Evolutionary conservation across 2,113 vertebrate genomes (phyloP).

Genomic region (Petaurus breviceps): DNA sequence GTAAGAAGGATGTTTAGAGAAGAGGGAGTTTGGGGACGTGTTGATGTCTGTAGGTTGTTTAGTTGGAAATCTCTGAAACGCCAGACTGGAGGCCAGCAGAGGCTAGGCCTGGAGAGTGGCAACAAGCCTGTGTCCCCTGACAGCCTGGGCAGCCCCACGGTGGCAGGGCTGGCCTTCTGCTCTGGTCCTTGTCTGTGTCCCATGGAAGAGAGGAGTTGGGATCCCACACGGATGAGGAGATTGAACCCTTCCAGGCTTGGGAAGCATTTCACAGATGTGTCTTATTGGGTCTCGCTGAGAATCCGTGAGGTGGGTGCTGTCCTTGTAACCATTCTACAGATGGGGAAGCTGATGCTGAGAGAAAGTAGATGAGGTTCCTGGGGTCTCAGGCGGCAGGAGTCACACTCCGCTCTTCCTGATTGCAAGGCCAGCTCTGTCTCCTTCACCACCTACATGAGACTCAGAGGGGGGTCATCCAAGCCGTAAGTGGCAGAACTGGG

Average conservation of each 20-base stretch:
- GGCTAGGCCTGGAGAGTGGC: no score
- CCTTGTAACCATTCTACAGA: neutral
- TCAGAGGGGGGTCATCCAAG: no score
- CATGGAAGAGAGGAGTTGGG: neutral
- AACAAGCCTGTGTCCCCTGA: no score
- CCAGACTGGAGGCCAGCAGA: neutral
- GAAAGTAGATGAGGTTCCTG: neutral
- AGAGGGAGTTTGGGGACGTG: neutral
- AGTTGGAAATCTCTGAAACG: neutral
- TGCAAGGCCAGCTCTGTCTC: neutral
- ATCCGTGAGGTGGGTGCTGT: neutral
- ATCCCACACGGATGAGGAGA: no score
- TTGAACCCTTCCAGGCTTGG: neutral
- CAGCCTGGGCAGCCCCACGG: no score
- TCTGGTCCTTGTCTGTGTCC: no score
- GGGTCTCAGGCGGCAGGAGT: neutral
- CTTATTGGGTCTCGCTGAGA: neutral
- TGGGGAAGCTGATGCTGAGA: neutral
- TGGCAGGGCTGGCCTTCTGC: neutral
- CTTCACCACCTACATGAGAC: neutral
- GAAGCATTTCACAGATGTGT: neutral
- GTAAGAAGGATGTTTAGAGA: neutral
- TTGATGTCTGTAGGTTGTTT: neutral
- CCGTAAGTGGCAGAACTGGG: no score
- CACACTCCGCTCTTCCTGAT: neutral